These are phyloP conservation scores for Desmodus rotundus DNA, from an alignment of 2,113 vertebrate genomes.

Conservation along the genomic window DNA sequence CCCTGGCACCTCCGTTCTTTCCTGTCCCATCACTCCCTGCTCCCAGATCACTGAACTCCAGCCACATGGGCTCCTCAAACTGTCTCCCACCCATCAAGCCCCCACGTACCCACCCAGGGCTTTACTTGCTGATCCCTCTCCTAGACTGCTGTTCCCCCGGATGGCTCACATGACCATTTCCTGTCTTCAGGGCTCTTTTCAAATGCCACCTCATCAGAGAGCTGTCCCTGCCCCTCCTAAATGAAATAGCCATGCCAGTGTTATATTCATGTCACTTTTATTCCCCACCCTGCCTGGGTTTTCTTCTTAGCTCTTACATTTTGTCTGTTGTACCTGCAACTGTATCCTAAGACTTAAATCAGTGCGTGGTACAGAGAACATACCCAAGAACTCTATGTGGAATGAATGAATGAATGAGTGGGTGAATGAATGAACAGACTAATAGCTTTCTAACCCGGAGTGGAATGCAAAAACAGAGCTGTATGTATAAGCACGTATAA, in stretches of 20 bases:
- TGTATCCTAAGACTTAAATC: not conserved
- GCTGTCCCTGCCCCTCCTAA: not conserved
- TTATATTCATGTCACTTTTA: fast-evolving
- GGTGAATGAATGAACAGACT: not conserved
- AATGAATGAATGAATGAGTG: not conserved
- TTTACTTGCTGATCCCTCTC: fast-evolving
- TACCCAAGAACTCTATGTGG: not conserved
- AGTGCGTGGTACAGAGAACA: not conserved
- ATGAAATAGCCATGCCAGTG: not conserved
- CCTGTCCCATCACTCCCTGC: not conserved
- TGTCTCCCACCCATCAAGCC: fast-evolving
- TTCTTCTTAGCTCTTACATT: not conserved
- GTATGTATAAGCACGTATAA: too few relatives aligned
- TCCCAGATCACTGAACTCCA: not conserved
- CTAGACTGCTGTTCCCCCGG: not conserved
- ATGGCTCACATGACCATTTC: not conserved
- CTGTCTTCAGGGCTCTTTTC: not conserved
- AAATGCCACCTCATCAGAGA: not conserved
- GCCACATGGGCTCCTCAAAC: fast-evolving
- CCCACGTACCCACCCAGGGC: not conserved
- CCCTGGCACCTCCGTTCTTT: too few relatives aligned
- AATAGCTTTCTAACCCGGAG: not conserved
- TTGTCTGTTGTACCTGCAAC: not conserved
- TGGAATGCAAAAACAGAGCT: not conserved
- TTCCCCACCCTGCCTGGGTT: not conserved